Percentiles rank a stretch among this genome's conserved stretches.
Conservation (phyloP, 2,113 vertebrate genomes). For the Antechinus stuartii region DNA sequence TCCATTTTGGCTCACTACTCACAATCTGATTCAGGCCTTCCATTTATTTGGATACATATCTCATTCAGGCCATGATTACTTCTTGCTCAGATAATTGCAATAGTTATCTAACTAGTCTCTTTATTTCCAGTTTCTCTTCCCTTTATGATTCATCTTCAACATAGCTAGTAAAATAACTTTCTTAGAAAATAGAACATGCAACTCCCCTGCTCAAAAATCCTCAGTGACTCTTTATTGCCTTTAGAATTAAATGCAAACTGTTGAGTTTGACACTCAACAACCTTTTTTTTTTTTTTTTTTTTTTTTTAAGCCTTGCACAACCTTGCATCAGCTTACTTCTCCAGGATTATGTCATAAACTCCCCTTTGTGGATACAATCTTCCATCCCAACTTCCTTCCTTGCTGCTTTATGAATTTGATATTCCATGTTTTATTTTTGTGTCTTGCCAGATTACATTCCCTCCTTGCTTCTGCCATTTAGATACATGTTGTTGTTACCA, state of each 20-base stretch:
- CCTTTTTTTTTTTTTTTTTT: too few relatives aligned
- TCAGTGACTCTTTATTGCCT: neutral
- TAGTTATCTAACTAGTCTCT: neutral
- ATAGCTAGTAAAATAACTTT: neutral
- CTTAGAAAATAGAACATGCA: neutral
- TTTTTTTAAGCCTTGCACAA: neutral
- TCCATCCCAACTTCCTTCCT: neutral
- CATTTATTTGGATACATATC: neutral
- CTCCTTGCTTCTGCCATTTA: neutral
- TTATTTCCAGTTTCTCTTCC: neutral
- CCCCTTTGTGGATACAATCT: neutral
- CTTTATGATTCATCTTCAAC: neutral
- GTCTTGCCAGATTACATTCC: neutral
- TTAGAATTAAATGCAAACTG: neutral
- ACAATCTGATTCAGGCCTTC: neutral
- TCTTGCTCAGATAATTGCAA: neutral
- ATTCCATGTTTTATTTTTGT: neutral
- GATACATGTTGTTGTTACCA: neutral
- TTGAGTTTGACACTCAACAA: neutral
- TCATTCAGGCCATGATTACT: neutral
- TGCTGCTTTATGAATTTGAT: neutral
- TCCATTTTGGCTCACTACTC: neutral
- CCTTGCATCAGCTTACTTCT: neutral
- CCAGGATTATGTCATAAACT: neutral
- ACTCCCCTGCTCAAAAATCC: neutral